Percentiles rank a stretch among this genome's conserved stretches.
phyloP scores from a whole-genome alignment of 2,113 vertebrate species.

The Dasypus novemcinctus region DNA sequence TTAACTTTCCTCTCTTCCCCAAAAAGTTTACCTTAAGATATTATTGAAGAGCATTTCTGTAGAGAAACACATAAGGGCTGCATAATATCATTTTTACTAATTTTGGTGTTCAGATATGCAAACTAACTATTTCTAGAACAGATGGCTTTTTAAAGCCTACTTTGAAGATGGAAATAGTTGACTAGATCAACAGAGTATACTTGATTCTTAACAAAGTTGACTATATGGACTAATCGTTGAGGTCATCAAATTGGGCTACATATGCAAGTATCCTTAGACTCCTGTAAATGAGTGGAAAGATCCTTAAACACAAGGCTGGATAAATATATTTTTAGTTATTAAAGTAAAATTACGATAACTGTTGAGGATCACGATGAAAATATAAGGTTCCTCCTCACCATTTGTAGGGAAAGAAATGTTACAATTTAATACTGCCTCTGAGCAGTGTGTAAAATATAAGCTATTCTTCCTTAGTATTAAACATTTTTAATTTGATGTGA shows the following conservation, averaged over 20 bases:
- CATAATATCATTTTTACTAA: background rate
- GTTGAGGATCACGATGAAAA: background rate
- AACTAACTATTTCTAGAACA: background rate
- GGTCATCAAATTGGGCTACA: background rate
- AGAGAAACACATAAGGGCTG: background rate
- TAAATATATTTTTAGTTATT: background rate
- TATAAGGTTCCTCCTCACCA: background rate
- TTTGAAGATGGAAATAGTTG: background rate
- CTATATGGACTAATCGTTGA: background rate
- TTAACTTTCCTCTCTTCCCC: background rate
- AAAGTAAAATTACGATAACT: constrained; percentile 10
- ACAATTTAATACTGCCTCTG: background rate
- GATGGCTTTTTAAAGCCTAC: background rate
- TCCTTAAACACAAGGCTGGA: background rate
- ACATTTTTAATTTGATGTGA: background rate
- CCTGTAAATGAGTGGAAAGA: background rate
- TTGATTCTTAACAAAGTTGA: background rate
- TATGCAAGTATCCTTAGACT: background rate
- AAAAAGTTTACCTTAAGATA: background rate
- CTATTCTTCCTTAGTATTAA: background rate
- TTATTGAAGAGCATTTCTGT: background rate
- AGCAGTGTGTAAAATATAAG: background rate
- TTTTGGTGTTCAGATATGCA: background rate
- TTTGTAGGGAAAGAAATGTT: background rate
- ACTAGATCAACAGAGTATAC: background rate